A percentile compares a stretch with the other conserved stretches of the same genome.
phyloP scores from a whole-genome alignment of 2,113 vertebrate species.

The Delphinus delphis region DNA sequence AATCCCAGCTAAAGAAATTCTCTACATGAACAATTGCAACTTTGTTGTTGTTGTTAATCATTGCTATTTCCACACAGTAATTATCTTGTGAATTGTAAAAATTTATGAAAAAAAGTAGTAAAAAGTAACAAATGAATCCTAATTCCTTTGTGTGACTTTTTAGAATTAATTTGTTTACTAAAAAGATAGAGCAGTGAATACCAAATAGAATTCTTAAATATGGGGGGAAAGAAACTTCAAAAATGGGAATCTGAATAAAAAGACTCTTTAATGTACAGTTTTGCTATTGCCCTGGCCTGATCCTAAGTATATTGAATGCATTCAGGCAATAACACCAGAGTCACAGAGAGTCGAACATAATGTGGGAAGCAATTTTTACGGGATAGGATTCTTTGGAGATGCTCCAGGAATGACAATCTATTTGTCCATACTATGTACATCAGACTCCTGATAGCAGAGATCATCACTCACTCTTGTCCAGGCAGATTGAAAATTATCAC shows the following conservation, averaged over 20 bases:
- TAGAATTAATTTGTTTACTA: background rate
- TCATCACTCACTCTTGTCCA: background rate
- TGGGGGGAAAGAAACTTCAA: background rate
- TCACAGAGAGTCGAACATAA: background rate
- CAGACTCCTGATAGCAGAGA: background rate
- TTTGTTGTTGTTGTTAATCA: background rate
- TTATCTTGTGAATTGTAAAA: background rate
- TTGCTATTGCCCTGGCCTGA: background rate
- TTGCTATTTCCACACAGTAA: background rate
- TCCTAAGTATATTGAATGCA: background rate
- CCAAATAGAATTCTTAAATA: background rate
- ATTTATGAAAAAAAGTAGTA: background rate
- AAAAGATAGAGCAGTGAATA: background rate
- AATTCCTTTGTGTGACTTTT: background rate
- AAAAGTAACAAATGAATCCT: background rate
- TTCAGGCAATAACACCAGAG: background rate
- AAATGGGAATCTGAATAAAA: background rate
- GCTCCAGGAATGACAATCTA: background rate
- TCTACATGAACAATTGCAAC: background rate
- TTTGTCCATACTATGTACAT: background rate
- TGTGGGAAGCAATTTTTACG: background rate
- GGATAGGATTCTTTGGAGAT: background rate
- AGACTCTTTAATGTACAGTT: background rate
- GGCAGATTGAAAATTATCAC: background rate
- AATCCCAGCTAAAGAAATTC: background rate